A percentile compares a stretch with the other conserved stretches of the same genome.
phyloP scores from a whole-genome alignment of 2,888 invertebrate genomes.

The Agonopterix subpropinquella region DNA sequence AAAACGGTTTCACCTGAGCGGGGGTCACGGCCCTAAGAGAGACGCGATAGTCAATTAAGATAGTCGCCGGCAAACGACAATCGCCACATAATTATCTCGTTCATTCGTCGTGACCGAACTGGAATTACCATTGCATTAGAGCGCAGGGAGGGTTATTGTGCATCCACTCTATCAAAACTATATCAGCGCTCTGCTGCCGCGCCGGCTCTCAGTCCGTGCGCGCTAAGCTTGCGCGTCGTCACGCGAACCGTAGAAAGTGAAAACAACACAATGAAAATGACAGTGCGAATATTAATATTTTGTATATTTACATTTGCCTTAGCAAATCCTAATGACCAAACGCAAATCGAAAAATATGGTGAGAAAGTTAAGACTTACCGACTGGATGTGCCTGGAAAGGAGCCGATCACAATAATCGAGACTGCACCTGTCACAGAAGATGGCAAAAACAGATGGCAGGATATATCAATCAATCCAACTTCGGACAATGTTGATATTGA shows the following conservation, averaged over 20 bases:
- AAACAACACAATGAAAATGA: slow-evolving; percentile 57
- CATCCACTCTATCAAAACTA: slow-evolving; percentile 69
- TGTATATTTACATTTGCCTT: slow-evolving; percentile 40
- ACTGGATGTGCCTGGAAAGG: slow-evolving; percentile 72
- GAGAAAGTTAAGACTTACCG: slow-evolving; percentile 67
- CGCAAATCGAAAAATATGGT: slow-evolving; percentile 49
- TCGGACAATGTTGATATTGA: slow-evolving; percentile 41
- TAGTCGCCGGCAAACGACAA: slow-evolving; percentile 59
- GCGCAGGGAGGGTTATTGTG: slow-evolving; percentile 65
- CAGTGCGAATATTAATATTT: slow-evolving; percentile 49
- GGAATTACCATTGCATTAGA: slow-evolving; percentile 65
- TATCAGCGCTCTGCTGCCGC: slow-evolving; percentile 50
- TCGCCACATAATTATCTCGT: slow-evolving; percentile 67
- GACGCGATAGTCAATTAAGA: slow-evolving; percentile 68
- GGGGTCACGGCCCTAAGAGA: slow-evolving; percentile 66
- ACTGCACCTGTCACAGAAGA: slow-evolving; percentile 38
- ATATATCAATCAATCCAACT: slow-evolving; percentile 25
- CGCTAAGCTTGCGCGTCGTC: slow-evolving; percentile 46
- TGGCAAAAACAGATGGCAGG: slow-evolving; percentile 29
- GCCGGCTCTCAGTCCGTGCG: slow-evolving; percentile 62
- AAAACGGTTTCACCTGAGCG: slow-evolving; percentile 65
- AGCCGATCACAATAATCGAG: slow-evolving; percentile 76
- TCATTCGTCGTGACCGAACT: slow-evolving; percentile 69
- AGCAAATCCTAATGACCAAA: slow-evolving; percentile 42
- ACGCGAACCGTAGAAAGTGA: slow-evolving; percentile 64